Percentiles rank a stretch among this genome's conserved stretches.
Conservation (phyloP, 2,797 vertebrate genomes). For the Hyperoplus immaculatus region DNA sequence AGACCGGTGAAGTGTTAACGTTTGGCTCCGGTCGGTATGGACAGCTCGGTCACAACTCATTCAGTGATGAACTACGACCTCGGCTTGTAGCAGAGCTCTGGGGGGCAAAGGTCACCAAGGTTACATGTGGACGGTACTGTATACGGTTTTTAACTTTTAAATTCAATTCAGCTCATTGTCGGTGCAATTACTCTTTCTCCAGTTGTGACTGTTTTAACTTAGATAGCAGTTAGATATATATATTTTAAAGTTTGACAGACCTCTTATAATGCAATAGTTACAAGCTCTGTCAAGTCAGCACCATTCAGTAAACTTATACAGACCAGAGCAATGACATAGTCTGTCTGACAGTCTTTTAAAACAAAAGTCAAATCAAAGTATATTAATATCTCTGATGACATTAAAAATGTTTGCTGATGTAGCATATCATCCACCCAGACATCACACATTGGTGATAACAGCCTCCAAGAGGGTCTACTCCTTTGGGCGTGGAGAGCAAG, state of each 20-base stretch:
- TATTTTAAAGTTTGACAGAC: neutral
- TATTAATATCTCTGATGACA: too few species aligned
- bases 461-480: too few species aligned
- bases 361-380: too few species aligned
- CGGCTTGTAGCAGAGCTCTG: conserved; percentile 14
- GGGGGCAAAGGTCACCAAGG: conserved; percentile 82
- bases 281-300: too few species aligned
- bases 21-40: conserved; percentile 89
- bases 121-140: conserved; percentile 89
- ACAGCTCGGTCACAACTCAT: conserved; percentile 91
- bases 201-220: neutral
- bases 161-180: neutral
- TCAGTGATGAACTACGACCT: conserved; percentile 71
- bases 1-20: conserved; percentile 89
- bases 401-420: too few species aligned
- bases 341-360: too few species aligned
- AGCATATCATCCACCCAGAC: too few species aligned
- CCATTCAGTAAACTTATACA: too few species aligned
- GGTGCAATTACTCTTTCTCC: neutral
- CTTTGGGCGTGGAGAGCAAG: too few species aligned
- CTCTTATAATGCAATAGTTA: too few species aligned
- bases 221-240: neutral
- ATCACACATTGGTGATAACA: too few species aligned
- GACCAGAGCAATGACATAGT: too few species aligned
- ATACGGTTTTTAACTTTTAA: neutral